phyloP scores from a whole-genome alignment of 2,888 invertebrate genomes.

The Drosophila mayaguana region DNA sequence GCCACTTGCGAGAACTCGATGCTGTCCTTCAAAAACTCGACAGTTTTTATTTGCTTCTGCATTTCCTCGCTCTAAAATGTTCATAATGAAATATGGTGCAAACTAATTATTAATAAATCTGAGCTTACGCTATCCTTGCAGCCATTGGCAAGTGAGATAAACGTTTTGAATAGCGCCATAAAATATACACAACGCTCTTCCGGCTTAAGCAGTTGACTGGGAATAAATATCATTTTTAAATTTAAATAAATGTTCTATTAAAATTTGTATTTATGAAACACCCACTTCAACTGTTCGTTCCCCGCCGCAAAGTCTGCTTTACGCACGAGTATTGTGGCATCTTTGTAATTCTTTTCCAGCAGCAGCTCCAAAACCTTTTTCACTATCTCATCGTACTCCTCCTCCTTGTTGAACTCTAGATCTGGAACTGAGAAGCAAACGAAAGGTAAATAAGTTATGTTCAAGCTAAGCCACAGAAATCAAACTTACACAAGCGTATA shows the following conservation, averaged over 20 bases:
- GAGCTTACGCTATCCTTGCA: slow-evolving; percentile 82
- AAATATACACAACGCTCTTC: slow-evolving; percentile 83
- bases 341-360: slow-evolving; percentile 80
- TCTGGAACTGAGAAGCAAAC: slow-evolving; percentile 48
- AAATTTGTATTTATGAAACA: neutral
- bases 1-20: slow-evolving; percentile 86
- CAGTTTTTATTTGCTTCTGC: slow-evolving; percentile 87
- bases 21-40: slow-evolving; percentile 90
- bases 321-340: slow-evolving; percentile 81
- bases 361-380: slow-evolving; percentile 77
- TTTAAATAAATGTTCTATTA: neutral
- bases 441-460: neutral
- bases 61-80: slow-evolving; percentile 86
- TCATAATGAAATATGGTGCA: rapidly evolving
- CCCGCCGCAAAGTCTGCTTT: slow-evolving; percentile 83
- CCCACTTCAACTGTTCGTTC: slow-evolving; percentile 78
- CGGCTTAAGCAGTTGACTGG: slow-evolving; percentile 51
- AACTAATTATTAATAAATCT: neutral
- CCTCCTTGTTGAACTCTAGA: slow-evolving; percentile 70
- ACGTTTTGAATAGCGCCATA: slow-evolving; percentile 82
- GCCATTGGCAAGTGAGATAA: slow-evolving; percentile 81
- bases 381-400: slow-evolving; percentile 81
- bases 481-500: slow-evolving; percentile 70
- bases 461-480: too few species aligned
- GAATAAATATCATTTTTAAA: too few species aligned